Base-by-base conservation (phyloP, 2,888 invertebrate species). In the Cordylochernes scorpioides region DNA sequence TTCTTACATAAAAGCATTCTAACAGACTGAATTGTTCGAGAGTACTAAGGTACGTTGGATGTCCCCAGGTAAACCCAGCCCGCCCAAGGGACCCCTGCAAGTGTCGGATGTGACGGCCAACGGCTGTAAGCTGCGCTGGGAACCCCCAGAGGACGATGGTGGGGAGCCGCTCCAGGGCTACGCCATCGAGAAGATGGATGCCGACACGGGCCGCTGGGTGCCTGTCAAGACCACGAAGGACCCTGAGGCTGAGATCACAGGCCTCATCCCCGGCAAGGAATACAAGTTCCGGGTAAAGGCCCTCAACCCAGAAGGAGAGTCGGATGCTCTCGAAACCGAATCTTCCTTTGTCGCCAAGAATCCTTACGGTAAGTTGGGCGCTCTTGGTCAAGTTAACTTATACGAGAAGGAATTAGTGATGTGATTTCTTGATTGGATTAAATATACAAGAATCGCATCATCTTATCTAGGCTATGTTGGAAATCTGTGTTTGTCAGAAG, bases 261-360 rank as follows among this genome's bases (percentile, higher is more conserved):
- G 91, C 2, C 61, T 97, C 15, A 78, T 78, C 41, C 91, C 94
- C 58, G 94, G 94, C 43, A 86, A 91, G 53, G 80, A 88, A 48
- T 99, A 99, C 54, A 65, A 80, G 57, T 99, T 99, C 67, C 64
- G 97, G 33, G 91, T 97, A 0, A 82, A 82, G 50, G 97, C 97
- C n/a, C 73, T 88, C 17, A 94, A 94, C 48, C 67, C 74, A 12
- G 84, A 91, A 52, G 97, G 97, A 15, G 82, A 82, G 53, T 86
- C 88, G 1, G 94, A 91, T 45, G 86, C 94, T 9, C 55, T 97
- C 37, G 74, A 73, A 39, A 77, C 80, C 5, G 75, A 77, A 16
- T 69, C 75, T 38, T 67, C 77, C 3, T 78, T 88, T 40, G 62
- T 91, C 40, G 94, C 97, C 17, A 97, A 94, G 59, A 94, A 97